These are phyloP conservation scores for Enteromius viviparus DNA, from an alignment of 2,797 vertebrate species.

Conservation along the genomic window DNA sequence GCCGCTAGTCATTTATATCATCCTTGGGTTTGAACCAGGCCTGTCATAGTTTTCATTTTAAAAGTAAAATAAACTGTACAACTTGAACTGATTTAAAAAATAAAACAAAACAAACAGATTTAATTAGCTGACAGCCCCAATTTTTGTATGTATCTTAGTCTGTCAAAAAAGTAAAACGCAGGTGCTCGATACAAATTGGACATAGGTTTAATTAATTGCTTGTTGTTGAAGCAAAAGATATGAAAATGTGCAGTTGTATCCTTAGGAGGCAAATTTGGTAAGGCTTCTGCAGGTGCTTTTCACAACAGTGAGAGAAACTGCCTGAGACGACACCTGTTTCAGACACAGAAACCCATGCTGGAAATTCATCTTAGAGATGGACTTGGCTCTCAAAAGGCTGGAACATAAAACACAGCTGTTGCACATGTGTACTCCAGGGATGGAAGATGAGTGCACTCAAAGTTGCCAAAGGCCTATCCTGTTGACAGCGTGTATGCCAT, in stretches of 20 bases:
- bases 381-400: conserved; percentile 6
- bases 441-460: not conserved
- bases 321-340: not conserved
- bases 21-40: not conserved
- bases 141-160: not conserved
- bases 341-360: not conserved
- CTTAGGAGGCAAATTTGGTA: not conserved
- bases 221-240: not conserved
- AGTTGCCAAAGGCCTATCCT: conserved; percentile 14
- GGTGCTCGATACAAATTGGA: not conserved
- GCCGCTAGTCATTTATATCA: not conserved
- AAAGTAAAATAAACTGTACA: too few species aligned
- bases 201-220: not conserved
- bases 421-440: conserved; percentile 8
- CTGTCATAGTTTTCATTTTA: too few species aligned
- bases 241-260: not conserved
- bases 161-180: not conserved
- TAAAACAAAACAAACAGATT: not conserved
- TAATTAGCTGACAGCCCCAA: too few species aligned
- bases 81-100: too few species aligned
- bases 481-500: not conserved
- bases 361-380: conserved; percentile 11
- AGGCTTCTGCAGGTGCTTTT: not conserved
- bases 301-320: not conserved
- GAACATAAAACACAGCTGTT: conserved; percentile 32